Evolutionary conservation across 2,113 vertebrate species (phyloP), one percentile per base, ranked within the genome.

Genomic region (Seriola rivoliana): DNA sequence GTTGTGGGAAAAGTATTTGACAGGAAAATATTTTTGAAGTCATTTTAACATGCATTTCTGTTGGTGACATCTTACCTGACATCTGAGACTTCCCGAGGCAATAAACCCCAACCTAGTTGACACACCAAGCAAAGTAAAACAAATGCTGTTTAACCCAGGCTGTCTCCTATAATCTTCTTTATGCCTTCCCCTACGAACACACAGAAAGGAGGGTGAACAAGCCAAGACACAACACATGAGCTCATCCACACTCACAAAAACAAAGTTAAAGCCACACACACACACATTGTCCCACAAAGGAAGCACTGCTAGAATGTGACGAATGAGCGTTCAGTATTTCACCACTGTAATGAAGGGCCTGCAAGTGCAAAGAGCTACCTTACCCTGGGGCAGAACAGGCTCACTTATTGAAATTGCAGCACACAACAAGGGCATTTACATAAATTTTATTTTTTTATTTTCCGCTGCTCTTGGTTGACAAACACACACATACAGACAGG

Each of bases 271-370:
- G 25, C 23, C 42, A 10, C 32, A 46, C 50, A 40, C 32, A n/a
- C 48, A n/a, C 57, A 42, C 69, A 62, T n/a, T 42, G 32, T 52
- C 54, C 58, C 23, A 76, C 40, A 74, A 67, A 83, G 46, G 63
- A 59, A 29, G 48, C 23, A 23, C 57, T 36, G 78, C 46, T 64
- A 25, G 62, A 84, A 75, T 75, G 71, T 17, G n/a, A 80, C 48
- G 19, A 42, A 11, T 10, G 36, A 88, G 57, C 66, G 12, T 69
- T 87, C 85, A 78, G 21, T 88, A 82, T 93, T 92, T 89, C 78
- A 85, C 66, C 60, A n/a, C 71, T 90, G 65, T 86, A 90, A 92
- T 88, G 82, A 88, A 82, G 73, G 67, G 85, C 76, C 46, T 40
- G 62, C 42, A 59, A 64, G 78, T 89, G 65, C 72, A 75, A 84